Conservation (phyloP, 2,888 invertebrate genomes). For the Acronicta psi region DNA sequence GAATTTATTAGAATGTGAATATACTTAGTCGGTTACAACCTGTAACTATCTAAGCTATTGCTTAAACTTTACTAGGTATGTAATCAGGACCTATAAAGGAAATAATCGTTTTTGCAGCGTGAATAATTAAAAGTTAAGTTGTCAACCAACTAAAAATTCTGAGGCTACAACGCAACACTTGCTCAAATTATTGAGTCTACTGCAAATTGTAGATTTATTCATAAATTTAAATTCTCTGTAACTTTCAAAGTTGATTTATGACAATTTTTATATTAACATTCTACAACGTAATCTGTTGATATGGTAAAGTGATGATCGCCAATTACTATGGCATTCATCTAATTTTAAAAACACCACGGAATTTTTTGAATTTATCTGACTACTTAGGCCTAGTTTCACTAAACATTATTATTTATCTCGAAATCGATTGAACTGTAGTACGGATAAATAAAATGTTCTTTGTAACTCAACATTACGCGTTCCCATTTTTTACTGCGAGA, state of each 20-base stretch:
- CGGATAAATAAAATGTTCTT: not conserved
- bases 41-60: conserved; percentile 6
- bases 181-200: not conserved
- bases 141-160: not conserved
- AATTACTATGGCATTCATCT: too few species aligned
- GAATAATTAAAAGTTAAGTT: not conserved
- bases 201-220: too few species aligned
- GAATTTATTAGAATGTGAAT: conserved; percentile 29
- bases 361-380: too few species aligned
- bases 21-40: conserved; percentile 12
- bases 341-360: too few species aligned
- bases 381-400: too few species aligned
- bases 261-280: too few species aligned
- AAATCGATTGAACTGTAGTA: not conserved
- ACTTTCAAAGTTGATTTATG: too few species aligned
- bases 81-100: conserved; percentile 20
- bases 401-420: too few species aligned
- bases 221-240: too few species aligned
- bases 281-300: too few species aligned
- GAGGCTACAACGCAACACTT: not conserved
- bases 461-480: not conserved
- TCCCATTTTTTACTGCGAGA: not conserved
- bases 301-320: too few species aligned
- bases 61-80: conserved; percentile 14
- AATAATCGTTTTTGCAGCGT: conserved; percentile 15